phyloP scores from a whole-genome alignment of 2,888 invertebrate species.

The Microplitis manilae region DNA sequence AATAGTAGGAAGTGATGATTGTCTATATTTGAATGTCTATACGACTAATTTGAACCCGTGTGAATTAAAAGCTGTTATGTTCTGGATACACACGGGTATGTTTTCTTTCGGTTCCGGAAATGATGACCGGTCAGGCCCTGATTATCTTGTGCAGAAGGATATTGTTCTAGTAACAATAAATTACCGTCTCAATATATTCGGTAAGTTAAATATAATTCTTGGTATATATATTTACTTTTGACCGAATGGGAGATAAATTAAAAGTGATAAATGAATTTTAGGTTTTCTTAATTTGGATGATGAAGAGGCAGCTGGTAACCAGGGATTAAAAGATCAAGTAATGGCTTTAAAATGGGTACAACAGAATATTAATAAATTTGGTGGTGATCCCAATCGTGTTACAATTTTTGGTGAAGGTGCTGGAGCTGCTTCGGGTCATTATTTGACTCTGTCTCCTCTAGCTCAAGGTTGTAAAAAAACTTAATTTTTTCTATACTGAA shows the following conservation, averaged over 20 bases:
- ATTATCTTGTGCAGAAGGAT: conserved; percentile 61
- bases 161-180: conserved; percentile 63
- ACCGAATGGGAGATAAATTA: too few species aligned
- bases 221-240: too few species aligned
- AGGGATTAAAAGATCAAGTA: conserved; percentile 55
- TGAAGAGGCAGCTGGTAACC: conserved; percentile 52
- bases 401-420: conserved; percentile 53
- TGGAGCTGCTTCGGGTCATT: conserved; percentile 45
- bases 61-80: conserved; percentile 56
- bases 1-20: conserved; percentile 60
- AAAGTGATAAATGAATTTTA: too few species aligned
- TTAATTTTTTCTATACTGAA: background rate
- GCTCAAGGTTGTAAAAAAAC: conserved; percentile 38
- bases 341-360: conserved; percentile 33
- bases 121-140: conserved; percentile 57
- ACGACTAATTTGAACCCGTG: conserved; percentile 10
- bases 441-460: conserved; percentile 47
- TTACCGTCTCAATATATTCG: conserved; percentile 61
- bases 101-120: conserved; percentile 55
- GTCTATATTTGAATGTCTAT: conserved; percentile 64
- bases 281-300: conserved; percentile 40
- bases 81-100: conserved; percentile 64
- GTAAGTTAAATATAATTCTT: conserved; percentile 46
- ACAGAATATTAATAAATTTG: too few species aligned
- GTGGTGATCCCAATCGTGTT: conserved; percentile 28